Evolutionary conservation across 2,888 invertebrate genomes (phyloP), one percentile per base, ranked within the genome.

Genomic region (Enoplolaimus lenunculus): DNA sequence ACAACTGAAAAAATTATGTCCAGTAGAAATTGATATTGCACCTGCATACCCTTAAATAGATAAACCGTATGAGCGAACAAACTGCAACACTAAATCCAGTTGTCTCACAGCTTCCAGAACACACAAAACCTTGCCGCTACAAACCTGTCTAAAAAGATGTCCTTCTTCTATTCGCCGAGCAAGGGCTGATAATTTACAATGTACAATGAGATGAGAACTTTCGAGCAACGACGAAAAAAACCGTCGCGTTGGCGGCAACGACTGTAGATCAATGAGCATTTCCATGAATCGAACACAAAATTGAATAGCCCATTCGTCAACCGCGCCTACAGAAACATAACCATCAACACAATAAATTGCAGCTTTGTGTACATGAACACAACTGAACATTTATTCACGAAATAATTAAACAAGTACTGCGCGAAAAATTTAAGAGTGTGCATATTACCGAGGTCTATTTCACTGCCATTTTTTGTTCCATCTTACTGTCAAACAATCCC

Each of bases 201-300:
- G 87, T 13, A 93, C 92, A 65, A 98, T 89, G 57, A 97, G 84
- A 81, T 98, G 95, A 73, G 89, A 88, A 82, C 94, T 93, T 80
- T 97, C 94, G 82, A 99, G 85, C 0, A 99, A 88, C 0, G 91
- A 90, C 82, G 97, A 95, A 83, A 98, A 93, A 83, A 95, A 98
- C 68, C 98, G 86, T 57, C 98, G 86, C 0, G 97, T 98, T 0
- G 94, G 94, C 77, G 98, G 83, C 74, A 95, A 84, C 0, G 95
- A 93, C 80, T 97, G 95, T 75, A 99, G 84, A 81, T 98, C 98
- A 71, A 95, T 93, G 82, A 97, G 86, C 74, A 99, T 84, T 83
- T 98, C 95, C 73, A 99, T 81, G 82, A 97, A 95, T 62, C 95
- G 86, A 84, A 98, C 97, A 82, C 93, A 93, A 81, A 93, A 79